Evolutionary conservation across 2,888 invertebrate genomes (phyloP), one percentile per base, ranked within the genome.

Genomic region (Cordylochernes scorpioides): DNA sequence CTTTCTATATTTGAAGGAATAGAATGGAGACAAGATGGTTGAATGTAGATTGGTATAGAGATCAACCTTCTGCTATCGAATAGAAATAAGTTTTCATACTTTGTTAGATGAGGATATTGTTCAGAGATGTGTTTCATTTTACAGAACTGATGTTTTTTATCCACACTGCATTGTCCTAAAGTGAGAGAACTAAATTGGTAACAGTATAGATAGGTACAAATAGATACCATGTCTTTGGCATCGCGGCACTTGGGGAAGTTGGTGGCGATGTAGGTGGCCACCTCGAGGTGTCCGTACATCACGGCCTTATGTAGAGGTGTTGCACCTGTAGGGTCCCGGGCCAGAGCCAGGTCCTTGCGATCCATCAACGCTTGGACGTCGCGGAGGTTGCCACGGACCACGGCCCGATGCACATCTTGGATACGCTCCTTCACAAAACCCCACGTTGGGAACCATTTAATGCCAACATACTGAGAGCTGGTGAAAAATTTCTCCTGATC

Each of bases 341-440:
- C 49, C 12, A 51, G 33, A 2, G 50, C 47, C 26, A 54, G 37
- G 29, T 58, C 64, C 45, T 63, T 64, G 30, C 55, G 44, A 37
- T 56, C 56, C 17, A 58, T 43, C 13, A 58, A 43, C 10, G 49
- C 43, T 33, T 54, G 49, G 6, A 57, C 51, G 21, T 55, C 54
- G 19, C 54, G 30, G 46, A 58, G 36, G 50, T 57, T 48, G 47
- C 60, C 50, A 49, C 58, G 44, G 25, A 48, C 45, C 10, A 50
- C 51, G 4, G 52, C 50, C 26, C 50, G 46, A 39, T 53, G 53
- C 19, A 52, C 47, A 14, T 50, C 49, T 35, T 45, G 46, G 16
- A 52, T 51, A 31, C 52, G 49, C 10, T 51, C 50, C 48, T 50
- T n/a, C n/a, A n/a, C n/a, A n/a, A n/a, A n/a, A n/a, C n/a, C n/a